These are phyloP conservation scores for Argynnis bischoffii DNA, from an alignment of 2,888 invertebrate genomes.

Conservation along the genomic window DNA sequence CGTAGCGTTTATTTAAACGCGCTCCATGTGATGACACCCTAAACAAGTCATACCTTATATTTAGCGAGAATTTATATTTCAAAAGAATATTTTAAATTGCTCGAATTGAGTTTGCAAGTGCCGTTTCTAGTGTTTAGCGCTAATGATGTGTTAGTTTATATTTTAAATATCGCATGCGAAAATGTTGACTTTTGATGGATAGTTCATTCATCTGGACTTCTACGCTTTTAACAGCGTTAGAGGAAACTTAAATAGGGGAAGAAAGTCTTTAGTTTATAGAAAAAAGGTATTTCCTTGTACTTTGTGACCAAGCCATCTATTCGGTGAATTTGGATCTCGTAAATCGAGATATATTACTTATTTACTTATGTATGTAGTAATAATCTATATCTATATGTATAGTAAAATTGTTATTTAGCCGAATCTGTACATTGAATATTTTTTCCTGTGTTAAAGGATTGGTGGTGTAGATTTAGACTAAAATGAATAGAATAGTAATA, in stretches of 20 bases:
- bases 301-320: too few relatives aligned
- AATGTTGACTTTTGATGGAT: background rate
- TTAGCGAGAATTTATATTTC: slow-evolving; percentile 39
- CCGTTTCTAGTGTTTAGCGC: slow-evolving; percentile 24
- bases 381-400: too few relatives aligned
- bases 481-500: slow-evolving; percentile 3
- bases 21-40: slow-evolving; percentile 8
- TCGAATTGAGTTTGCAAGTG: slow-evolving; percentile 33
- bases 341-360: too few relatives aligned
- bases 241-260: too few relatives aligned
- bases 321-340: too few relatives aligned
- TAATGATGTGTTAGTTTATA: slow-evolving; percentile 31
- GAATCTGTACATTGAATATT: too few relatives aligned
- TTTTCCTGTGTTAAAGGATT: slow-evolving; percentile 7
- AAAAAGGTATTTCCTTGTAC: too few relatives aligned
- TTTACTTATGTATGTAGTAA: too few relatives aligned
- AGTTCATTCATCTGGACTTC: background rate
- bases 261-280: too few relatives aligned
- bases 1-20: background rate
- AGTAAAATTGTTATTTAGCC: too few relatives aligned
- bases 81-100: slow-evolving; percentile 40
- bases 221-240: background rate
- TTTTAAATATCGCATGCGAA: slow-evolving; percentile 8
- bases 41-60: slow-evolving; percentile 31
- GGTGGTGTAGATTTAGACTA: slow-evolving; percentile 4